phyloP scores from a whole-genome alignment of 2,888 invertebrate species.

The Tiliacea citrago region DNA sequence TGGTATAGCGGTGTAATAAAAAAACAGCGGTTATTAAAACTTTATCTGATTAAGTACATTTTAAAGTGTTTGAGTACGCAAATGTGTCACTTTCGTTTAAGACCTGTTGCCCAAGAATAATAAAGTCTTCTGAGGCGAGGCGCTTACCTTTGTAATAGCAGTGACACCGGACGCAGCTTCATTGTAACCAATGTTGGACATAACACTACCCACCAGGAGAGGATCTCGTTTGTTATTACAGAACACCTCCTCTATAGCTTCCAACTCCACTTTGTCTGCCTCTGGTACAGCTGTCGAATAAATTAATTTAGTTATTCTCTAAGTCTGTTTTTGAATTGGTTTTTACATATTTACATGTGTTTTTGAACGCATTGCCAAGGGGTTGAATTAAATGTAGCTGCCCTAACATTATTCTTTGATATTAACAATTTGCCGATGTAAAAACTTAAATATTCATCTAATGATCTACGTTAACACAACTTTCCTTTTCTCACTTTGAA shows the following conservation, averaged over 20 bases:
- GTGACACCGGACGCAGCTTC: slow-evolving; percentile 85
- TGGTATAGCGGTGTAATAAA: not conserved
- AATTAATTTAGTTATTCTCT: not conserved
- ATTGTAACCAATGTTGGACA: slow-evolving; percentile 80
- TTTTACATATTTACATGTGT: too few relatives aligned
- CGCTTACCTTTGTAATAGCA: slow-evolving; percentile 89
- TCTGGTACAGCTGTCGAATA: slow-evolving; percentile 80
- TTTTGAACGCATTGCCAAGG: not conserved
- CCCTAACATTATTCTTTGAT: not conserved
- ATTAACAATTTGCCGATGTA: not conserved
- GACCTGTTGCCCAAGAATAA: not conserved
- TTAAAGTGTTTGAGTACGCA: too few relatives aligned
- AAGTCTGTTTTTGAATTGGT: not conserved
- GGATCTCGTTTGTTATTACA: slow-evolving; percentile 88
- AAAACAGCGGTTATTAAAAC: not conserved
- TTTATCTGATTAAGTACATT: not conserved
- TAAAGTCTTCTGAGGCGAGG: not conserved
- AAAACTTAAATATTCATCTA: not conserved
- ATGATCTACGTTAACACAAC: not conserved
- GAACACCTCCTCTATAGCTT: slow-evolving; percentile 90
- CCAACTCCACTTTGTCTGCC: slow-evolving; percentile 92
- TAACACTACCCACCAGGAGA: slow-evolving; percentile 88
- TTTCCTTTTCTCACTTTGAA: not conserved
- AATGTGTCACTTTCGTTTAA: too few relatives aligned
- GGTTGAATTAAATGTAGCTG: not conserved